Base-by-base conservation (phyloP, 2,797 vertebrate genomes). In the Coendou prehensilis region DNA sequence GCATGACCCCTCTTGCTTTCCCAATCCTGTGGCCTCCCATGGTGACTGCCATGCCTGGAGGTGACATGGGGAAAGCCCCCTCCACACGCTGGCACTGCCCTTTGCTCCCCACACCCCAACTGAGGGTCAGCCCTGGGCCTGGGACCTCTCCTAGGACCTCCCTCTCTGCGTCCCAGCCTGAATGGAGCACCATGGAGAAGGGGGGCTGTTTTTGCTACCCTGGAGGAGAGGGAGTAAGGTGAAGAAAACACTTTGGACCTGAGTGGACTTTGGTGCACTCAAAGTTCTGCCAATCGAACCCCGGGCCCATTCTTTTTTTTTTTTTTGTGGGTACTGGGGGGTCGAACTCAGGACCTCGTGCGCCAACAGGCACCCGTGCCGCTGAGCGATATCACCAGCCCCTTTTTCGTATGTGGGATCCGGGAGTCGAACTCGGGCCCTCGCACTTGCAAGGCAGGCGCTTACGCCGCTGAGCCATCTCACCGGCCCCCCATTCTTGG, bases 1-100 rank as follows among this genome's bases (percentile, higher is more conserved):
- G 7, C 50, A 59, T 0, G 69, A 78, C 79, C 89, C 91, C 95
- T 87, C 87, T 89, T 79, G 91, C 93, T 92, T 93, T 56, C 95
- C 92, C 96, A 5, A 91, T 15, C 92, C 75, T 3, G n/a, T 14
- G 89, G 69, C 92, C 86, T 63, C 45, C 0, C 23, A 5, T 0
- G 23, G 50, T 10, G 59, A 75, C 37, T 26, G 45, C 59, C 52
- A 20, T 37, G 75, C 84, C 81, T 37, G 22, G 0, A 17, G 47
- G 10, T 9, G 86, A 23, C 73, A 57, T 5, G 4, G 14, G 9
- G 54, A 45, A 20, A 9, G 23, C 28, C 52, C 22, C 9, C 54
- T 8, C 33, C 33, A 61, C 3, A 71, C 63, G 86, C 33, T 37
- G 50, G 80, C 18, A 1, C 88, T 28, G 67, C 50, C 85, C 71